Evolutionary conservation across 2,797 vertebrate species (phyloP).

Genomic region (Vultur gryphus): DNA sequence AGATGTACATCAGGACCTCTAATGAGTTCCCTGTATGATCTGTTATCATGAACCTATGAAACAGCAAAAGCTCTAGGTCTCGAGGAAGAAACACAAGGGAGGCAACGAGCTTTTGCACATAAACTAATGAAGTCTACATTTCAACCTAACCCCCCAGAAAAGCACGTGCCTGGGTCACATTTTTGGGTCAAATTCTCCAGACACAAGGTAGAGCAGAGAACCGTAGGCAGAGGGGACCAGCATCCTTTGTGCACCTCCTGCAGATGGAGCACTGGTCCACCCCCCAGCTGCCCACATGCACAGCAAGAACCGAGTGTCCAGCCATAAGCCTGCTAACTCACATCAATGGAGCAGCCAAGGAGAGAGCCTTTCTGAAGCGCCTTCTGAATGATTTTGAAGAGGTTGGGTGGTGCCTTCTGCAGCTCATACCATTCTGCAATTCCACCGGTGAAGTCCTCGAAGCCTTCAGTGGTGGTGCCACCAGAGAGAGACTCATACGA

Average conservation of each 20-base stretch:
- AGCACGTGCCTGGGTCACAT: background rate
- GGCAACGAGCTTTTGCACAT: background rate
- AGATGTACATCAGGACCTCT: background rate
- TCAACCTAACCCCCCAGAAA: background rate
- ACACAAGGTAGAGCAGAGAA: background rate
- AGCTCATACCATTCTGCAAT: slow-evolving; percentile 86
- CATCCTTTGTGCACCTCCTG: background rate
- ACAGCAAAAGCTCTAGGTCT: background rate
- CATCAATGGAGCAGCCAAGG: slow-evolving; percentile 88
- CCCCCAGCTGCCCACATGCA: no score
- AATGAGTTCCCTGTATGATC: background rate
- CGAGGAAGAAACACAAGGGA: background rate
- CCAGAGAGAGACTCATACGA: slow-evolving; percentile 89
- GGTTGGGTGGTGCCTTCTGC: slow-evolving; percentile 70
- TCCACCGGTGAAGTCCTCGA: slow-evolving; percentile 91
- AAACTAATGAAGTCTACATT: background rate
- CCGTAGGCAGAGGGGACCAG: background rate
- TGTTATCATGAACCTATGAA: background rate
- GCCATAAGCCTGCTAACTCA: slow-evolving; percentile 55
- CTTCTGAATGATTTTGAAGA: slow-evolving; percentile 86
- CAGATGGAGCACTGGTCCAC: background rate
- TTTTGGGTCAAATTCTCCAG: background rate
- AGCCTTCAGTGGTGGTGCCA: slow-evolving; percentile 87
- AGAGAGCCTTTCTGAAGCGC: slow-evolving; percentile 86
- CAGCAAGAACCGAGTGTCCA: background rate